Conservation (phyloP, 2,888 invertebrate species). For the Lycaena phlaeas region DNA sequence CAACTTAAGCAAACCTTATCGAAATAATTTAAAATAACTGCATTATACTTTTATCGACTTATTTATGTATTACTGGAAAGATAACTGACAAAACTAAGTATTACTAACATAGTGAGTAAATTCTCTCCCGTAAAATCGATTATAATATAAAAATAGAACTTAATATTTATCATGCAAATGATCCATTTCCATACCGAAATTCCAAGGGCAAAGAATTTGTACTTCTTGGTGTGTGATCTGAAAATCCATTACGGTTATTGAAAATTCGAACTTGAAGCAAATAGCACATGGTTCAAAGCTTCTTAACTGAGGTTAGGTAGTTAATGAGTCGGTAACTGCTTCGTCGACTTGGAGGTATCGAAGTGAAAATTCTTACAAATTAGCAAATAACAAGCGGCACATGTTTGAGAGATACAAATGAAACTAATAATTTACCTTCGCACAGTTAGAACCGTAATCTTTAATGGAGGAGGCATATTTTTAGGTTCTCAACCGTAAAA, state of each 20-base stretch:
- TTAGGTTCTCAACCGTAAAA: too few species aligned
- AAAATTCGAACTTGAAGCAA: not conserved
- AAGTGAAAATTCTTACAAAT: conserved; percentile 18
- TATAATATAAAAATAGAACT: too few species aligned
- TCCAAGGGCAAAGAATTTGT: not conserved
- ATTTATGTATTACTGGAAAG: too few species aligned
- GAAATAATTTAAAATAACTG: too few species aligned
- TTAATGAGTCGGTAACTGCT: conserved; percentile 27
- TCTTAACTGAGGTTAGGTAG: conserved; percentile 9
- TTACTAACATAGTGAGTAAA: too few species aligned
- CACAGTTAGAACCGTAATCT: too few species aligned
- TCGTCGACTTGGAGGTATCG: conserved; percentile 21
- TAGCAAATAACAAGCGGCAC: not conserved
- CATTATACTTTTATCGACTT: too few species aligned
- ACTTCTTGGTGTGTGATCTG: not conserved
- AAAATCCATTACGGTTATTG: not conserved
- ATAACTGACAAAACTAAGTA: too few species aligned
- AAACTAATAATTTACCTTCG: too few species aligned
- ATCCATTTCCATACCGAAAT: not conserved
- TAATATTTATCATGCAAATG: not conserved
- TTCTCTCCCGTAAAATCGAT: too few species aligned
- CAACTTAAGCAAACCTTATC: too few species aligned
- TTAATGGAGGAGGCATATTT: too few species aligned
- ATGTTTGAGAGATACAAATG: not conserved
- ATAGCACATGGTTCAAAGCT: conserved; percentile 1